phyloP scores from a whole-genome alignment of 2,797 vertebrate species.

The Anguilla obscura region DNA sequence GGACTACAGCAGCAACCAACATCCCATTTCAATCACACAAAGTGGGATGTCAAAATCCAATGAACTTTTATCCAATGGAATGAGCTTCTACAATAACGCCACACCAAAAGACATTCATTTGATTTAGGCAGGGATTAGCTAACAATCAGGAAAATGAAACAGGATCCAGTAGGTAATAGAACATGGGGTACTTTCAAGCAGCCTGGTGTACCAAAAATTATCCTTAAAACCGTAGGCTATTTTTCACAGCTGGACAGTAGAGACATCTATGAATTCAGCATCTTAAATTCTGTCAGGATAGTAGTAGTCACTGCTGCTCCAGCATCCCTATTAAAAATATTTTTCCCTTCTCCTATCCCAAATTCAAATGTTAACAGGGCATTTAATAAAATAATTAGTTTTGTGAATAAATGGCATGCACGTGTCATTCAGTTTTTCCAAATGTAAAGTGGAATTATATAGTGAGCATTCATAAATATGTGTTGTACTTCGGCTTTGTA shows the following conservation, averaged over 20 bases:
- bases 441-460: neutral
- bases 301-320: neutral
- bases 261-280: neutral
- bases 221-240: neutral
- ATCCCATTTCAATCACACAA: neutral
- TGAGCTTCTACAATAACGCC: neutral
- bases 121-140: neutral
- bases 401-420: neutral
- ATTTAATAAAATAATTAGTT: neutral
- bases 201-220: neutral
- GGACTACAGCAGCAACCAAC: neutral
- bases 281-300: neutral
- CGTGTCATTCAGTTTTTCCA: neutral
- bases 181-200: neutral
- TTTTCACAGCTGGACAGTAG: neutral
- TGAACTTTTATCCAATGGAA: neutral
- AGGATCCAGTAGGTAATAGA: neutral
- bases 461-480: neutral
- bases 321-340: neutral
- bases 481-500: neutral
- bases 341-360: neutral
- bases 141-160: neutral
- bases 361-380: neutral
- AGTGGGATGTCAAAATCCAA: conserved; percentile 7
- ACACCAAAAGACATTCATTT: neutral